Base-by-base conservation (phyloP, 2,888 invertebrate genomes). In the Lysandra bellargus region DNA sequence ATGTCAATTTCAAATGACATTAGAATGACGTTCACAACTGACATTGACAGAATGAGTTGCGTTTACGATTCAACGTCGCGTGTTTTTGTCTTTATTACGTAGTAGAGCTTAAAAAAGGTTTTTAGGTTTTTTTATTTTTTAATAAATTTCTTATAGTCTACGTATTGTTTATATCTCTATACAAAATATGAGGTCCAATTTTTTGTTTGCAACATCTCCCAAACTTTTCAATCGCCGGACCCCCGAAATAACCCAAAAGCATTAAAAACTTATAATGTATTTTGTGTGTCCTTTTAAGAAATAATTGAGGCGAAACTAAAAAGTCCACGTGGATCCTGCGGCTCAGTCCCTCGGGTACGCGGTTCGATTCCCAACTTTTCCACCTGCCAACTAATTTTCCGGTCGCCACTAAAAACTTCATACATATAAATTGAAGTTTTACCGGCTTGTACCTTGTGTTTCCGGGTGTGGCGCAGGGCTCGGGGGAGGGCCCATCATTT, bases 331-430 rank as follows among this genome's bases (percentile, higher is more conserved):
- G 69, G 69, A 69, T 5, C 33, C 23, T 14, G 5, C 69, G 69
- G 69, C 33, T 53, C 77, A 64, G 61, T 86, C 87, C 87, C 86
- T 73, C 23, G 87, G 85, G 86, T 84, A 83, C 83, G 78, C 82
- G 83, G 84, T 85, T 85, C 87, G 83, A 86, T 86, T 83, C 85
- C 84, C 82, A 83, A 85, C 82, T 85, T 84, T 81, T 80, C 78
- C 91, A 91, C 90, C 91, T 91, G 90, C 87, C 88, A 86, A 86
- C 88, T 88, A 87, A 89, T 90, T 88, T 86, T 6, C 69, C 69
- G 83, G 85, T 80, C 33, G 33, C 81, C 83, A 83, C 84, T 83
- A 83, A 88, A 87, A 87, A 87, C 88, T 89, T 89, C 90, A 91
- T 90, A 90, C 88, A 90, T 90, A 89, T 88, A 87, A 86, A 88